Percentiles rank a stretch among this genome's conserved stretches.
phyloP scores from a whole-genome alignment of 1,140 invertebrate species.

The Acromyrmex charruanus region DNA sequence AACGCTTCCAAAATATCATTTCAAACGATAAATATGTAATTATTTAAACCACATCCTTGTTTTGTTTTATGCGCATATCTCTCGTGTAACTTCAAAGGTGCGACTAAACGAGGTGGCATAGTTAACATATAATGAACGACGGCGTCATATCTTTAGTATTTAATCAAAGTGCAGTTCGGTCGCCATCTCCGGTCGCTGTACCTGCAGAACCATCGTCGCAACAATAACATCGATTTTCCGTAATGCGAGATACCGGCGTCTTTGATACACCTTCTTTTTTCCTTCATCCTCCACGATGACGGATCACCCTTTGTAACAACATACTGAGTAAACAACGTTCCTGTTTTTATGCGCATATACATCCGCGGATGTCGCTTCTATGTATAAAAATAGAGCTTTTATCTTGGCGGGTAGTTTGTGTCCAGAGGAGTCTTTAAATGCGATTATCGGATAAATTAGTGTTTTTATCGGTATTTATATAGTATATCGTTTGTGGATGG shows the following conservation, averaged over 20 bases:
- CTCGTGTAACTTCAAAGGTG: not conserved
- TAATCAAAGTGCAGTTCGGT: constrained; percentile 49
- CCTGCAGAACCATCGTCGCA: constrained; percentile 3
- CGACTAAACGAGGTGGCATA: not conserved
- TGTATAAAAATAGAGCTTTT: constrained; percentile 53
- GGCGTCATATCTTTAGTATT: constrained; percentile 33
- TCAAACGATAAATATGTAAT: not conserved
- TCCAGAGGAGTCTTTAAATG: constrained; percentile 33
- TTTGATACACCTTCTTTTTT: constrained; percentile 60
- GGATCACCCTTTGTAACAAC: constrained; percentile 63
- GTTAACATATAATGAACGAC: constrained; percentile 44
- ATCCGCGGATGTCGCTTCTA: constrained; percentile 21
- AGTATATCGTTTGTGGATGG: not conserved
- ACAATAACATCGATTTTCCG: constrained; percentile 59
- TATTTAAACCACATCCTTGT: constrained; percentile 14
- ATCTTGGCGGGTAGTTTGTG: constrained; percentile 35
- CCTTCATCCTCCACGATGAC: constrained; percentile 57
- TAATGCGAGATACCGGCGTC: constrained; percentile 54
- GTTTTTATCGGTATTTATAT: not conserved
- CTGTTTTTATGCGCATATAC: constrained; percentile 54
- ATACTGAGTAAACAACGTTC: constrained; percentile 58
- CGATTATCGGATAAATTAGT: constrained; percentile 42
- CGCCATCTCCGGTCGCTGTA: constrained; percentile 16
- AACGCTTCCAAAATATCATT: constrained; percentile 20
- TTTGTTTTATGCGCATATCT: constrained; percentile 1